Base-by-base conservation (phyloP, 2,797 vertebrate species). In the Cottoperca gobio region DNA sequence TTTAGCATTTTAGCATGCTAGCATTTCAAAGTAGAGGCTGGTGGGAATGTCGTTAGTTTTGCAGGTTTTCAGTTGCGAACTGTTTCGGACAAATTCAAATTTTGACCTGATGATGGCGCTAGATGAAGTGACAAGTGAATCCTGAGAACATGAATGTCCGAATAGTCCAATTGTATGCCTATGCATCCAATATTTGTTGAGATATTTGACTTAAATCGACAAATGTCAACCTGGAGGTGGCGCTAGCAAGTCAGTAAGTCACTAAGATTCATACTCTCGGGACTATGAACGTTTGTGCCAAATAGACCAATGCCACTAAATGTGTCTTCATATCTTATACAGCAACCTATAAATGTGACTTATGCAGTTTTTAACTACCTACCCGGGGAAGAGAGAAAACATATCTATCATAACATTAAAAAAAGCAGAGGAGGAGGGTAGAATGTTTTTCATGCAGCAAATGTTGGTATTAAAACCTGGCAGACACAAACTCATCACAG, bases 401-500 rank as follows among this genome's bases (percentile, higher is more conserved):
- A 69, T 16, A n/a, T 64, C 52, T 28, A 19, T 43, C 55, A 52
- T 7, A 70, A 24, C 28, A 75, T 40, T 21, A 19, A 3, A 63
- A 35, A 40, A 23, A 37, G 23, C 58, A 17, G 40, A 49, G 9
- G 13, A 40, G 21, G 8, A 50, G 43, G 50, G 45, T n/a, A 31
- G 63, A n/a, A 12, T 59, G 28, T 79, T 78, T 79, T 74, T 77
- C 73, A 69, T 45, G 39, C 71, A 76, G 82, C 68, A 83, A 83
- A 83, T 84, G 71, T 84, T 76, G 82, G 73, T 71, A 70, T 85
- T 86, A 76, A 69, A 84, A 76, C 28, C 58, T 84, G 89, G 81
- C 81, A 80, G 61, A 67, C 76, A 61, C 76, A 46, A 90, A 86
- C 63, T 75, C 64, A 31, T 73, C 81, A 60, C 68, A 69, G 74